These are phyloP conservation scores for Aythya baeri DNA, from an alignment of 2,113 vertebrate genomes.

Conservation along the genomic window DNA sequence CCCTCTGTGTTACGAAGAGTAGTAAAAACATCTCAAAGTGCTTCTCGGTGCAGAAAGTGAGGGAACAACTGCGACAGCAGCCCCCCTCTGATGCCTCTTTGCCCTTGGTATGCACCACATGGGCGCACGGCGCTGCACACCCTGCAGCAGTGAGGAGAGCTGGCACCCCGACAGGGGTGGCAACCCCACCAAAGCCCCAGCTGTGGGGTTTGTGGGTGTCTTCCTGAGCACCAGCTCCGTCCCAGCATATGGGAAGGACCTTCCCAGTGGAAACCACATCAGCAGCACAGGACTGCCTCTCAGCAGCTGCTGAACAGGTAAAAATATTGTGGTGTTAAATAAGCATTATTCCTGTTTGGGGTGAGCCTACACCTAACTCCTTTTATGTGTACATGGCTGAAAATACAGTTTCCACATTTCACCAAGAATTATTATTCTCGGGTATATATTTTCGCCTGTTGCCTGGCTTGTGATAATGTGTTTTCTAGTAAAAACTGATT, in stretches of 20 bases:
- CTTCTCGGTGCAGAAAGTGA: not conserved
- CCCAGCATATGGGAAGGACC: rapidly evolving
- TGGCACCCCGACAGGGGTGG: too few relatives aligned
- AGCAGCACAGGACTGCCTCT: not conserved
- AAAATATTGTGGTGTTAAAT: not conserved
- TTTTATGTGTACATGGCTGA: not conserved
- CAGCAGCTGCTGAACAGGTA: rapidly evolving
- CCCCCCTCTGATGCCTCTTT: rapidly evolving
- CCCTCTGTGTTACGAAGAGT: rapidly evolving
- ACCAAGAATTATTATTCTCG: not conserved
- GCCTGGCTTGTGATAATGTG: not conserved
- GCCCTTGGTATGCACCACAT: rapidly evolving
- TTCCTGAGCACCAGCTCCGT: rapidly evolving
- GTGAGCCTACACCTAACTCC: not conserved
- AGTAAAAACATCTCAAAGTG: not conserved
- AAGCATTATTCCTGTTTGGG: rapidly evolving
- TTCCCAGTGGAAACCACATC: not conserved
- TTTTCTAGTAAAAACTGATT: not conserved
- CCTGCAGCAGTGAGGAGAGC: too few relatives aligned
- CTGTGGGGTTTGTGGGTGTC: rapidly evolving
- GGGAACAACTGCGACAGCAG: not conserved
- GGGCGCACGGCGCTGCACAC: too few relatives aligned
- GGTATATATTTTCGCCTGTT: not conserved
- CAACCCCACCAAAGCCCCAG: too few relatives aligned
- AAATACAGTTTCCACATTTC: not conserved